These are phyloP conservation scores for Xenentodon cancila DNA, from an alignment of 2,797 vertebrate species.

Conservation along the genomic window DNA sequence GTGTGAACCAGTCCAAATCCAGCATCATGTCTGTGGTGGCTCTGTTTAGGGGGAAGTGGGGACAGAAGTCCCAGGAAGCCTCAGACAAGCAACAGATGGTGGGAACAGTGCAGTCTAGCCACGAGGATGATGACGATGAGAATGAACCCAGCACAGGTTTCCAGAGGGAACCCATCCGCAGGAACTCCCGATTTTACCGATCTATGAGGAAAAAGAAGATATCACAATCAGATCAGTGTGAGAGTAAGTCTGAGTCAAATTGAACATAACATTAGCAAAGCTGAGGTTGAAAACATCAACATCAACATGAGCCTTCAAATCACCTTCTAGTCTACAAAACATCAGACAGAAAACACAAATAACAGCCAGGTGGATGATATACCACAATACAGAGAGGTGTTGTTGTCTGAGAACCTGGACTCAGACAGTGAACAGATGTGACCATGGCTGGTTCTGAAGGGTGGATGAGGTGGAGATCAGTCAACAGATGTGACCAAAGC, in stretches of 20 bases:
- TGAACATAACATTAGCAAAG: neutral
- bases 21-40: neutral
- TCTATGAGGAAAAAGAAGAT: constrained; percentile 1
- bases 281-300: neutral
- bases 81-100: neutral
- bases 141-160: neutral
- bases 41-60: neutral
- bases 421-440: no score
- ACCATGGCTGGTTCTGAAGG: no score
- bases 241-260: neutral
- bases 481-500: no score
- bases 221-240: neutral
- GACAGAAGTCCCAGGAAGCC: neutral
- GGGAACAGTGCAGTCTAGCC: neutral
- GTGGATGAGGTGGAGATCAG: no score
- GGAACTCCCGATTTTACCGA: neutral
- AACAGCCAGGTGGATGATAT: no score
- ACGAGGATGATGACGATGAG: neutral
- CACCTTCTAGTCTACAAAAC: no score
- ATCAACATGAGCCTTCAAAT: no score
- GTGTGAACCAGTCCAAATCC: neutral
- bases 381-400: no score
- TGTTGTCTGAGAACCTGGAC: no score
- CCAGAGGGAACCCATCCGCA: neutral
- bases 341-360: no score